phyloP scores from a whole-genome alignment of 2,888 invertebrate species.

The Petrolisthes manimaculis region DNA sequence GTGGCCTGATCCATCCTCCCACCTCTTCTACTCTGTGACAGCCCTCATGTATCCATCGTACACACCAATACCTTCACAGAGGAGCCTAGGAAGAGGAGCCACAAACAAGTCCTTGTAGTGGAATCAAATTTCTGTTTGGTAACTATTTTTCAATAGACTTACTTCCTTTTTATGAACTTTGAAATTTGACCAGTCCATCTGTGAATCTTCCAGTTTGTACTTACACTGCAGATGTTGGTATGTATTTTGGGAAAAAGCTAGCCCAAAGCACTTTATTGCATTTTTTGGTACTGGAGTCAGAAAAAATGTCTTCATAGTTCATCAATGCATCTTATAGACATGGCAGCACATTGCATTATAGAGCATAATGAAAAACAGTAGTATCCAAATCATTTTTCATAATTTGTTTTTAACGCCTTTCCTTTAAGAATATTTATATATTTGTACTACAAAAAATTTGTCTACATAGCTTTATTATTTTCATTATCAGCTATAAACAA shows the following conservation, averaged over 20 bases:
- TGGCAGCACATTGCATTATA: conserved; percentile 14
- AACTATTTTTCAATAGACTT: conserved; percentile 55
- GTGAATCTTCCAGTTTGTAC: conserved; percentile 85
- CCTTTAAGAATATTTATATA: conserved; percentile 11
- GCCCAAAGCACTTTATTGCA: conserved; percentile 16
- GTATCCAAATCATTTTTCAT: background rate
- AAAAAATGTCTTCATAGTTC: conserved; percentile 32
- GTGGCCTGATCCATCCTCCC: conserved; percentile 67
- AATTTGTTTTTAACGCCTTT: background rate
- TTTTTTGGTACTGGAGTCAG: conserved; percentile 17
- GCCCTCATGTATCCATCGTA: conserved; percentile 70
- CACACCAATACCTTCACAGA: conserved; percentile 65
- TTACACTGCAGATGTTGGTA: conserved; percentile 69
- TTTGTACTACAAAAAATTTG: background rate
- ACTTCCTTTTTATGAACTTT: conserved; percentile 36
- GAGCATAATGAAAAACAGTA: conserved; percentile 4
- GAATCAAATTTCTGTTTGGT: conserved; percentile 55
- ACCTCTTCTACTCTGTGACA: conserved; percentile 67
- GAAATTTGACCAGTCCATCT: conserved; percentile 85
- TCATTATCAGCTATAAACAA: no score
- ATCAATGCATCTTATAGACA: conserved; percentile 3
- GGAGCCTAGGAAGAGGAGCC: conserved; percentile 52
- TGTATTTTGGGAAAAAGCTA: conserved; percentile 18
- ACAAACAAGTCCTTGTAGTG: conserved; percentile 51
- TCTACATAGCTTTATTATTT: background rate